phyloP scores from a whole-genome alignment of 1,140 invertebrate genomes.

The Steinernema khuongi region DNA sequence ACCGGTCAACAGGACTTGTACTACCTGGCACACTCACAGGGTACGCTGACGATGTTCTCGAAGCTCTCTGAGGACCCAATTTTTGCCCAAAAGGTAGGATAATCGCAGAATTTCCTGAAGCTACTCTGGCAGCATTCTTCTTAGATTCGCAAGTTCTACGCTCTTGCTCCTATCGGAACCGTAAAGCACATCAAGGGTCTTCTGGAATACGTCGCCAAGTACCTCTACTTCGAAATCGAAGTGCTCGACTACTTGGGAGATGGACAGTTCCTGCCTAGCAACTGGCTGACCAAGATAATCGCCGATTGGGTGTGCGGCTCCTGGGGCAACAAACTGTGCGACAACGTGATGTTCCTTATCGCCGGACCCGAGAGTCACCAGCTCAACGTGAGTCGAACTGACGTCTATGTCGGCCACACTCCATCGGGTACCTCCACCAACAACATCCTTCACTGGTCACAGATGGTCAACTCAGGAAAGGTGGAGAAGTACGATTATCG shows the following conservation, averaged over 20 bases:
- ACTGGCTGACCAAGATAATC: constrained; percentile 27
- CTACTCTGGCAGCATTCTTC: constrained; percentile 12
- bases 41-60: constrained; percentile 60
- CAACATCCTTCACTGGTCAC: constrained; percentile 36
- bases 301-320: constrained; percentile 25
- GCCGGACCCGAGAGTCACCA: constrained; percentile 33
- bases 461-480: constrained; percentile 32
- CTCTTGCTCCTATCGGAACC: constrained; percentile 38
- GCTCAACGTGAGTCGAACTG: constrained; percentile 12
- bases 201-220: constrained; percentile 30
- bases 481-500: constrained; percentile 31
- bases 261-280: constrained; percentile 32
- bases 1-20: constrained; percentile 51
- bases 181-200: constrained; percentile 30
- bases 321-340: constrained; percentile 22
- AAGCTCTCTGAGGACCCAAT: constrained; percentile 46
- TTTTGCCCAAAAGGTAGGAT: constrained; percentile 18
- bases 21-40: constrained; percentile 63
- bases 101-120: not conserved
- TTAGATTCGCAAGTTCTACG: constrained; percentile 42
- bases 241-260: constrained; percentile 25
- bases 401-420: constrained; percentile 70
- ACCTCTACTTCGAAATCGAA: constrained; percentile 21
- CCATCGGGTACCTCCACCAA: constrained; percentile 35
- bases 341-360: constrained; percentile 34